phyloP scores from a whole-genome alignment of 1,140 invertebrate genomes.

The Hesperophylax magnus region DNA sequence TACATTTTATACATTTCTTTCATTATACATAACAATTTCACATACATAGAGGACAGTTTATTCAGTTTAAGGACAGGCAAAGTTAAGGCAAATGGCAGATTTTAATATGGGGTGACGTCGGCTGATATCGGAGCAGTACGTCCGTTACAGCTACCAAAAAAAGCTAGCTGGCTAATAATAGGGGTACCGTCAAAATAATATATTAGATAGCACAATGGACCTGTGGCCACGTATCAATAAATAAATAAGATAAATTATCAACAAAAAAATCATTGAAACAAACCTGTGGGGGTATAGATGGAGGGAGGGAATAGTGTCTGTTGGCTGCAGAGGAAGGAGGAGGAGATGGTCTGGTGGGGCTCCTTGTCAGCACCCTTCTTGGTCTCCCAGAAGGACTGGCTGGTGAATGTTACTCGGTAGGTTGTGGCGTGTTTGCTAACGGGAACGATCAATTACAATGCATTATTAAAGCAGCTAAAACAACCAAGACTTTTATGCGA shows the following conservation, averaged over 20 bases:
- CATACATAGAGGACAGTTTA: too few relatives aligned
- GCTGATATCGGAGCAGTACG: too few relatives aligned
- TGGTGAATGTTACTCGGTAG: constrained; percentile 50
- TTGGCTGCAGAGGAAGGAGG: constrained; percentile 53
- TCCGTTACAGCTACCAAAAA: too few relatives aligned
- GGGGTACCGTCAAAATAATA: too few relatives aligned
- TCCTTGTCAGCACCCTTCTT: constrained; percentile 4
- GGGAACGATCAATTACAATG: background rate
- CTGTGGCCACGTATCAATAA: background rate
- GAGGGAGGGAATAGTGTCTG: constrained; percentile 51
- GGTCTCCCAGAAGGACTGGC: constrained; percentile 31
- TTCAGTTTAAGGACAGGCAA: too few relatives aligned
- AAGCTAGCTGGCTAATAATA: too few relatives aligned
- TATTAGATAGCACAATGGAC: too few relatives aligned
- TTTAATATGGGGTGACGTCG: too few relatives aligned
- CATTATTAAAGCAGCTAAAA: background rate
- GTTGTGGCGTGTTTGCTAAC: constrained; percentile 53
- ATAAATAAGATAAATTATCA: background rate
- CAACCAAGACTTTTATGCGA: too few relatives aligned
- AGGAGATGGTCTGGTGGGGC: constrained; percentile 42
- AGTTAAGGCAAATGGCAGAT: too few relatives aligned
- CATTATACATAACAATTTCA: too few relatives aligned
- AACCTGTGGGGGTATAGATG: constrained; percentile 46
- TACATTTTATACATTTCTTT: too few relatives aligned
- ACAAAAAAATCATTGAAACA: background rate